These are phyloP conservation scores for Lordiphosa fenestrarum DNA, from an alignment of 2,888 invertebrate species.

Conservation along the genomic window DNA sequence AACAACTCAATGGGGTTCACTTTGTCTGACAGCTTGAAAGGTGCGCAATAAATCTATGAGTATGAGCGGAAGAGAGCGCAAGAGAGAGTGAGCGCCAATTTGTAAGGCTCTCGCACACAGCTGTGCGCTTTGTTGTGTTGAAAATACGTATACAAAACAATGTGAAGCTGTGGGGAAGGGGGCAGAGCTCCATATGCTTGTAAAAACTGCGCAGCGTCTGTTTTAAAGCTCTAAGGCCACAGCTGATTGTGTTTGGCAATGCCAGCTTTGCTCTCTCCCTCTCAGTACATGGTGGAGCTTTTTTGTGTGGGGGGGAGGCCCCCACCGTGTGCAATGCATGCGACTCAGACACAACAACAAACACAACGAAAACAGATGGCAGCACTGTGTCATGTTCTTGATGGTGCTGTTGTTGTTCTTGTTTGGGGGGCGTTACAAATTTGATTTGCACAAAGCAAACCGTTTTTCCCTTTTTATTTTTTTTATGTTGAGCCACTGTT, in stretches of 20 bases:
- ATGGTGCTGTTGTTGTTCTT: neutral
- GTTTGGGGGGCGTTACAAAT: constrained; percentile 39
- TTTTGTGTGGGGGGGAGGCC: neutral
- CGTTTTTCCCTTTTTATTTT: constrained; percentile 11
- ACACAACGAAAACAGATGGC: constrained; percentile 57
- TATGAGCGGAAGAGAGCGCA: constrained; percentile 3
- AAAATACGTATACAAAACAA: constrained; percentile 5
- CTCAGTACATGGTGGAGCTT: neutral
- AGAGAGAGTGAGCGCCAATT: constrained; percentile 5
- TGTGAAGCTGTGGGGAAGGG: neutral
- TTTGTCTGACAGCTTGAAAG: constrained; percentile 34
- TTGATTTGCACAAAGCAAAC: constrained; percentile 47
- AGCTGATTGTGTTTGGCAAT: constrained; percentile 62
- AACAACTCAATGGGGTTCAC: constrained; percentile 30
- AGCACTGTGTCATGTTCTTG: constrained; percentile 38
- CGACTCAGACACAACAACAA: constrained; percentile 16
- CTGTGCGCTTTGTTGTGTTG: constrained; percentile 37
- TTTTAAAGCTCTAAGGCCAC: constrained; percentile 48
- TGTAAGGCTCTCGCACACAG: constrained; percentile 31
- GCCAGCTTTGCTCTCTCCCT: constrained; percentile 17
- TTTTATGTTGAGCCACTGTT: constrained; percentile 8
- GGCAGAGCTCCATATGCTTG: constrained; percentile 52
- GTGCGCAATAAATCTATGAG: constrained; percentile 35
- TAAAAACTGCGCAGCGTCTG: constrained; percentile 63
- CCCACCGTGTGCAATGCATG: constrained; percentile 24